Evolutionary conservation across 2,113 vertebrate species (phyloP).

Genomic region (Erinaceus europaeus): DNA sequence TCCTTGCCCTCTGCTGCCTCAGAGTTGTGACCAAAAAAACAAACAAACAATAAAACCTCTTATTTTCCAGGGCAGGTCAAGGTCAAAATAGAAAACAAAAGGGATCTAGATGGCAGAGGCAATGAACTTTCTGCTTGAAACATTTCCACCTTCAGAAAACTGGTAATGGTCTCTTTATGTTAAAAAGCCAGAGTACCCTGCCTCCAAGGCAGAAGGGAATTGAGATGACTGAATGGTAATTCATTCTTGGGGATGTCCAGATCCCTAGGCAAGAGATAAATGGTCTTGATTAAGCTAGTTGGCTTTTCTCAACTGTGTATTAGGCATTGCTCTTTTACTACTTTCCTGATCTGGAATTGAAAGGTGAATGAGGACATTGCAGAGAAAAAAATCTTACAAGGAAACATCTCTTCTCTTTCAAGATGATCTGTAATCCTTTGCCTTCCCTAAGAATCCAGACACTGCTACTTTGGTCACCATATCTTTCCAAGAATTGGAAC

Average conservation of each 20-base stretch:
- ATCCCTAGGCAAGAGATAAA: background rate
- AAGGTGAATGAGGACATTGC: background rate
- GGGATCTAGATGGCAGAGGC: background rate
- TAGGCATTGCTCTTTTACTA: background rate
- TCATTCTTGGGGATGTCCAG: background rate
- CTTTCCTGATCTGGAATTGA: constrained; percentile 1
- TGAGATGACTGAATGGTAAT: background rate
- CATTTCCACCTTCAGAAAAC: background rate
- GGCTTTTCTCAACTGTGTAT: background rate
- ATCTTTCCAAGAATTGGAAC: background rate
- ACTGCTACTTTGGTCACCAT: background rate
- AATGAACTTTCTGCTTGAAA: background rate
- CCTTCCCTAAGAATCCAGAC: background rate
- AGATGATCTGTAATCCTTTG: background rate
- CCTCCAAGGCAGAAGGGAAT: constrained; percentile 23
- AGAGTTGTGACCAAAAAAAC: background rate
- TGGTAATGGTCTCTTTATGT: background rate
- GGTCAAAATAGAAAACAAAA: background rate
- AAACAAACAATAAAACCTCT: background rate
- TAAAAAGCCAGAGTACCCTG: constrained; percentile 17
- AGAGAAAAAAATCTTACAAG: background rate
- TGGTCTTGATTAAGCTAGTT: background rate
- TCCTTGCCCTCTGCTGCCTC: background rate
- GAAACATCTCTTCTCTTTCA: background rate
- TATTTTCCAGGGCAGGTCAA: background rate